phyloP scores from a whole-genome alignment of 2,797 vertebrate genomes.

The Malacoraja senta region DNA sequence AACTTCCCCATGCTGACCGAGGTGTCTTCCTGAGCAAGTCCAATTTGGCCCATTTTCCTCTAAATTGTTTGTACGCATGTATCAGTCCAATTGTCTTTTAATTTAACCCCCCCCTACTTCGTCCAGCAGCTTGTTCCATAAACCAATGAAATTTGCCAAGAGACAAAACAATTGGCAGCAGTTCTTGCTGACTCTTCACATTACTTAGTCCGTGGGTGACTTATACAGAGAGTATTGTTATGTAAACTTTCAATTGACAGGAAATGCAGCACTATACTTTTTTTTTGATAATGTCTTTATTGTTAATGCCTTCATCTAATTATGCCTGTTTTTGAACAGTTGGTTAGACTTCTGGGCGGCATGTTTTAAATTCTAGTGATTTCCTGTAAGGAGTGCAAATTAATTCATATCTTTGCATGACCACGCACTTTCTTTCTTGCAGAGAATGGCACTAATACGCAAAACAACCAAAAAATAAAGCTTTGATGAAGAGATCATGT shows the following conservation, averaged over 20 bases:
- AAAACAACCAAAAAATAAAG: constrained; percentile 97
- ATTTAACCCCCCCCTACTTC: too few species aligned
- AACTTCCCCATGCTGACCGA: too few species aligned
- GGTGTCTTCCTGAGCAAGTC: too few species aligned
- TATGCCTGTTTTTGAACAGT: not conserved
- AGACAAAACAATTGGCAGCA: not conserved
- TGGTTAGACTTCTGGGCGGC: not conserved
- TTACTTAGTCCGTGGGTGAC: not conserved
- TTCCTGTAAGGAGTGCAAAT: not conserved
- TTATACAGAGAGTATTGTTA: not conserved
- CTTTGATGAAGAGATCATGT: constrained; percentile 42
- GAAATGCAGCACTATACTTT: not conserved
- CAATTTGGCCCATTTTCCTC: too few species aligned
- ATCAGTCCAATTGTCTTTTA: too few species aligned
- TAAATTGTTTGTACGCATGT: too few species aligned
- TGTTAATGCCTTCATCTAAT: not conserved
- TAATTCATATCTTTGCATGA: not conserved
- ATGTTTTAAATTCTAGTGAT: not conserved
- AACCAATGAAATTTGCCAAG: too few species aligned
- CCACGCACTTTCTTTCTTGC: constrained; percentile 49
- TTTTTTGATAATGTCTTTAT: not conserved
- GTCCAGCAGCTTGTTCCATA: too few species aligned
- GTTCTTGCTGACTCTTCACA: not conserved
- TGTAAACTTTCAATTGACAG: not conserved
- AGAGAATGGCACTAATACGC: constrained; percentile 98